Percentiles rank a stretch among this genome's conserved stretches.
Evolutionary conservation across 37 sponge, comb jelly and placozoan genomes (phyloP).

Genomic region (Tethya wilhelma): DNA sequence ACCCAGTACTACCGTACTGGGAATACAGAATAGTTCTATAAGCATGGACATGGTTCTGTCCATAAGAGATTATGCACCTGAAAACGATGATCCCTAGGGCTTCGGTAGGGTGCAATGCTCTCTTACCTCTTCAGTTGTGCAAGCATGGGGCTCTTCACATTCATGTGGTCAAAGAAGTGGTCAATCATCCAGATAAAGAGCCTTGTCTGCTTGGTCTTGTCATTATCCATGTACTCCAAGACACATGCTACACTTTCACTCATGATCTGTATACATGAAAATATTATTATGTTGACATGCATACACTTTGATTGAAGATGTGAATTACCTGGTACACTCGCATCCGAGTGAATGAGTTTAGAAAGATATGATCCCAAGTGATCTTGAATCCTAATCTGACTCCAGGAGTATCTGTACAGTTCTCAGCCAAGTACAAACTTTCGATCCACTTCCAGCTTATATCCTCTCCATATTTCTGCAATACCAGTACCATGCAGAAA

Average conservation of each 20-base stretch:
- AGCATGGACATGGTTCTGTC: neutral
- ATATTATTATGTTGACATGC: neutral
- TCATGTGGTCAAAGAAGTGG: slow-evolving; percentile 33
- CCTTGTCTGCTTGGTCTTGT: slow-evolving; percentile 4
- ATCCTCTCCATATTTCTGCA: slow-evolving; percentile 14
- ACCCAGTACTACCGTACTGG: too few species aligned
- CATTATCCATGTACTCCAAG: neutral
- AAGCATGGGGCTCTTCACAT: slow-evolving; percentile 3
- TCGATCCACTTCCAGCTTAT: slow-evolving; percentile 30
- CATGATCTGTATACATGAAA: slow-evolving; percentile 1
- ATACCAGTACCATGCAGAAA: neutral
- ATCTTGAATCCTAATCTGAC: slow-evolving; percentile 22
- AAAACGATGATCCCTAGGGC: slow-evolving; percentile 19
- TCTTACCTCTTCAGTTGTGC: neutral
- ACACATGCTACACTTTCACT: slow-evolving; percentile 16
- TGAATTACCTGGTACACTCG: slow-evolving; percentile 28
- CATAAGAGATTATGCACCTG: slow-evolving; percentile 5
- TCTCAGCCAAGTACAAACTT: slow-evolving; percentile 9
- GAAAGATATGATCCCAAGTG: slow-evolving; percentile 12
- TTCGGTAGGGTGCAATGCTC: neutral
- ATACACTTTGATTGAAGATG: neutral
- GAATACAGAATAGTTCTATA: too few species aligned
- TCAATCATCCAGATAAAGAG: slow-evolving; percentile 18
- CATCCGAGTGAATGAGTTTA: slow-evolving; percentile 28
- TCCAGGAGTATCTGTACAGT: slow-evolving; percentile 2